phyloP scores from a whole-genome alignment of 2,113 vertebrate species.

The Paramormyrops kingsleyae region DNA sequence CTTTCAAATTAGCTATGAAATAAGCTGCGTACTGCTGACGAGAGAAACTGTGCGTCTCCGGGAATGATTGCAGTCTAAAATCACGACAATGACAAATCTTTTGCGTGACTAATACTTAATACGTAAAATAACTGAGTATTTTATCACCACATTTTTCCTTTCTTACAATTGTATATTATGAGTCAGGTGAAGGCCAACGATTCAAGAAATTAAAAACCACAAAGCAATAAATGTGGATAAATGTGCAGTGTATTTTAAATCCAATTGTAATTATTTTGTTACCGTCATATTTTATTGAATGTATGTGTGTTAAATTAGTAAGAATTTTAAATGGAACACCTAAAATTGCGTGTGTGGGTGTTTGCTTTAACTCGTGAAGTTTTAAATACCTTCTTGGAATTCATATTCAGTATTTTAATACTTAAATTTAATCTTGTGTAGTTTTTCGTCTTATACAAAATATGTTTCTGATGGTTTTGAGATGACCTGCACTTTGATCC shows the following conservation, averaged over 20 bases:
- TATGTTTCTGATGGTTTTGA: background rate
- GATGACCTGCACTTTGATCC: background rate
- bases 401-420: background rate
- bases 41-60: background rate
- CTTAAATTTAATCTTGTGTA: background rate
- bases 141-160: background rate
- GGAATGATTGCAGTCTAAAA: background rate
- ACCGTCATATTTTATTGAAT: background rate
- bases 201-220: background rate
- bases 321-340: background rate
- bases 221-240: background rate
- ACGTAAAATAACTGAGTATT: too few relatives aligned
- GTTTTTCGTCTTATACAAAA: background rate
- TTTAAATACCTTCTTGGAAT: background rate
- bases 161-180: background rate
- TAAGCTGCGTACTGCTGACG: background rate
- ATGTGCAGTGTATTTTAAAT: background rate
- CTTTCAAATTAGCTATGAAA: background rate
- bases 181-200: background rate
- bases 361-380: background rate
- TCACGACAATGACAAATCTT: background rate
- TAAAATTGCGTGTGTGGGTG: background rate
- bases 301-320: background rate
- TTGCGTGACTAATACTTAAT: background rate
- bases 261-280: background rate